Evolutionary conservation across 2,888 invertebrate genomes (phyloP).

Genomic region (Netelia virgata): DNA sequence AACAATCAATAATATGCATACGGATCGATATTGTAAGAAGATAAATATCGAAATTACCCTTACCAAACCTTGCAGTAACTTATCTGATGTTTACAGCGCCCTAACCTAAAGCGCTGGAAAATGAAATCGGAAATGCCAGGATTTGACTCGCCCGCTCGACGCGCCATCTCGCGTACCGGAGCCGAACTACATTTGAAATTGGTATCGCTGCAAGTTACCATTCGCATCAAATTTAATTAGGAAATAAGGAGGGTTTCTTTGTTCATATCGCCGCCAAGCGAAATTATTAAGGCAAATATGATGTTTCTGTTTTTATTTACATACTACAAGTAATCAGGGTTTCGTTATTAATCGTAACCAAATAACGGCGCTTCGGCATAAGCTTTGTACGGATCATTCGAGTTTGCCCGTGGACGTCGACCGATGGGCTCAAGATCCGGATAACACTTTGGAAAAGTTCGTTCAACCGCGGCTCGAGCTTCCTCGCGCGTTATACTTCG

Average conservation of each 20-base stretch:
- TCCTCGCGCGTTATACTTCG: constrained; percentile 90
- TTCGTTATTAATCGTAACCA: constrained; percentile 88
- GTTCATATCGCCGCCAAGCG: not conserved
- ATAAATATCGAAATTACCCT: not conserved
- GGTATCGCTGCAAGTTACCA: not conserved
- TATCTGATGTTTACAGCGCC: too few relatives aligned
- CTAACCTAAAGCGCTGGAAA: not conserved
- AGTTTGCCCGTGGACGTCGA: constrained; percentile 90
- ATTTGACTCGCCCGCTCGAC: not conserved
- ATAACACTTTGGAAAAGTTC: constrained; percentile 96
- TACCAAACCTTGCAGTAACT: too few relatives aligned
- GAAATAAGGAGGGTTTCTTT: not conserved
- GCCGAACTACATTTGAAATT: not conserved
- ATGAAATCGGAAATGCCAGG: not conserved
- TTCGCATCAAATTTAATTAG: not conserved
- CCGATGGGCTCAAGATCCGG: constrained; percentile 97
- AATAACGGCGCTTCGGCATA: constrained; percentile 92
- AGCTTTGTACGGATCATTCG: constrained; percentile 91
- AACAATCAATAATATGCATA: not conserved
- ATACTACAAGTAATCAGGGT: constrained; percentile 39
- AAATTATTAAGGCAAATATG: not conserved
- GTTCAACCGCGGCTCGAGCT: constrained; percentile 92
- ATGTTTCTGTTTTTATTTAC: constrained; percentile 36
- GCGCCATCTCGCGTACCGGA: not conserved
- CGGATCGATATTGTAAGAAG: not conserved